phyloP scores from a whole-genome alignment of 2,113 vertebrate genomes.

The Scomber japonicus region DNA sequence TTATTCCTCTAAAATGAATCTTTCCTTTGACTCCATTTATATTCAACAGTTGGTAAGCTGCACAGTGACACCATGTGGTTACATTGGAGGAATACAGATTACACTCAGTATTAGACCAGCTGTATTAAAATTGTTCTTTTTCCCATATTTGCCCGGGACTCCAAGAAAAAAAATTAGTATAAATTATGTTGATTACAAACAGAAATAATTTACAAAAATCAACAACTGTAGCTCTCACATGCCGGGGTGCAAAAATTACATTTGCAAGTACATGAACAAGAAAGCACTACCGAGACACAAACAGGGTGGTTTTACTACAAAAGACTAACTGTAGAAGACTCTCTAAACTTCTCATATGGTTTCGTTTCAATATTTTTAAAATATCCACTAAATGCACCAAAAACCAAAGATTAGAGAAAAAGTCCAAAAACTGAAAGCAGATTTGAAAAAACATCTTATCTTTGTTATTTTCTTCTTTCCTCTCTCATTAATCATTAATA shows the following conservation, averaged over 20 bases:
- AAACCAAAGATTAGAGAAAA: no score
- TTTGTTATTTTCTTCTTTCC: no score
- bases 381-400: no score
- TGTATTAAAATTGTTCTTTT: neutral
- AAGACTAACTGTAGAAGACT: no score
- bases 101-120: neutral
- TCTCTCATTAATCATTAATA: no score
- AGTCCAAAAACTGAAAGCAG: no score
- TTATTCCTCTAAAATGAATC: neutral
- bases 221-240: neutral
- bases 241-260: neutral
- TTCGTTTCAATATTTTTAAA: no score
- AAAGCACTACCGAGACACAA: no score
- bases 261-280: neutral
- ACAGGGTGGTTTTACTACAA: no score
- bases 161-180: neutral
- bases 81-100: slow-evolving; percentile 20
- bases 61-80: slow-evolving; percentile 63
- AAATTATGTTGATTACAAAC: neutral
- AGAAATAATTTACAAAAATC: no score
- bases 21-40: slow-evolving; percentile 1
- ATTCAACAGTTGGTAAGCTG: neutral
- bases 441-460: no score
- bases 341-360: no score
- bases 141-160: neutral